Conservation (phyloP, 23 tunicate species). For the Clavelina lepadiformis region DNA sequence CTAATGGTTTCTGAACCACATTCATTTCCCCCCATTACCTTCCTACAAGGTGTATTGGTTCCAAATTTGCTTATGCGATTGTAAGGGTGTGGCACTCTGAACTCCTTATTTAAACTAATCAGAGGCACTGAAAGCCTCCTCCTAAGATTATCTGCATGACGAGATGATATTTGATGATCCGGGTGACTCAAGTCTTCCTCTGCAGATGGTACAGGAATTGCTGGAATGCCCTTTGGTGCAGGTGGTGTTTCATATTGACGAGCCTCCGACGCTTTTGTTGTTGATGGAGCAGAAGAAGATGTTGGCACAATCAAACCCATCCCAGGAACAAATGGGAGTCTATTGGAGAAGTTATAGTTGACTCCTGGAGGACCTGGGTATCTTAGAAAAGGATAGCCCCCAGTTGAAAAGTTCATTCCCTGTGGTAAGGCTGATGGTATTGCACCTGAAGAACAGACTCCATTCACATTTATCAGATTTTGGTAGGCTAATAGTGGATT, state of each 20-base stretch:
- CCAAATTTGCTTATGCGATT: too few species aligned
- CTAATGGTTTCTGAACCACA: too few species aligned
- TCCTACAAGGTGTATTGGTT: too few species aligned
- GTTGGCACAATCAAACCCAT: not conserved
- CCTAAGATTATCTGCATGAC: conserved; percentile 14
- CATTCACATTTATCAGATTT: conserved; percentile 4
- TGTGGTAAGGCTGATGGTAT: not conserved
- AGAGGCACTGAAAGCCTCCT: conserved; percentile 39
- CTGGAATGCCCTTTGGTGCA: not conserved
- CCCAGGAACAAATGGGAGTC: not conserved
- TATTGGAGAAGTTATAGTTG: not conserved
- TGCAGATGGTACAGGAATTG: not conserved
- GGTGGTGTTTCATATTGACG: too few species aligned
- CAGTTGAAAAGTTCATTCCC: not conserved
- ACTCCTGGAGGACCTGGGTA: not conserved
- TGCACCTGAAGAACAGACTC: not conserved
- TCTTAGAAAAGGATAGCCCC: not conserved
- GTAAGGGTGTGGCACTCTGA: conserved; percentile 28
- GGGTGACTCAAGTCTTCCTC: not conserved
- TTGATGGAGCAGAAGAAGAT: not conserved
- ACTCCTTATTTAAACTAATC: conserved; percentile 18
- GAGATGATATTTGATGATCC: not conserved
- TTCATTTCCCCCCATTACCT: too few species aligned
- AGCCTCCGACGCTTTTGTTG: not conserved
- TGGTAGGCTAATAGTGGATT: conserved; percentile 4